Percentiles rank a stretch among this genome's conserved stretches.
Evolutionary conservation across 2,113 vertebrate genomes (phyloP).

Genomic region (Bujurquina vittata): DNA sequence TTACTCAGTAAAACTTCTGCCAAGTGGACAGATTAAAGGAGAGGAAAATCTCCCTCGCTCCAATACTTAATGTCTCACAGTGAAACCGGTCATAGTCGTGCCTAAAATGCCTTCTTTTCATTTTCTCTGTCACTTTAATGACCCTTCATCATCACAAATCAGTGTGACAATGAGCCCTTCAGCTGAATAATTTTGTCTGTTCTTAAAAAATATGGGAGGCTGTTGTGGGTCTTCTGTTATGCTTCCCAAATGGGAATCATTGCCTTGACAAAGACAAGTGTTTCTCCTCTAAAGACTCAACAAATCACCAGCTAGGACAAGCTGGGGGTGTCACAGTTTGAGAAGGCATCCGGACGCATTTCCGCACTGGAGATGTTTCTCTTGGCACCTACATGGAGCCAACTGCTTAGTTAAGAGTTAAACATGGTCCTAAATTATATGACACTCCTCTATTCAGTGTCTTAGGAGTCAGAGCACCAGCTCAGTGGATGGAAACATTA

Average conservation of each 20-base stretch:
- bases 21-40: conserved; percentile 49
- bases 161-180: neutral
- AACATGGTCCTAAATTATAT: conserved; percentile 26
- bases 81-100: neutral
- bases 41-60: neutral
- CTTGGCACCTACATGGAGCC: conserved; percentile 26
- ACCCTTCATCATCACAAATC: neutral
- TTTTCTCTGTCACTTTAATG: neutral
- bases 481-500: too few species aligned
- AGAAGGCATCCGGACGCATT: neutral
- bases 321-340: neutral
- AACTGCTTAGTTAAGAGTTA: conserved; percentile 28
- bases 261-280: neutral
- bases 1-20: conserved; percentile 43
- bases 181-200: neutral
- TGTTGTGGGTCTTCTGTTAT: neutral
- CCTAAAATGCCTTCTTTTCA: neutral
- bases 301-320: neutral
- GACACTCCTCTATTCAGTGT: neutral
- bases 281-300: neutral
- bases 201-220: neutral
- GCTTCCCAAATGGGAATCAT: conserved; percentile 16
- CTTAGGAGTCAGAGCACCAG: neutral
- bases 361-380: conserved; percentile 30
- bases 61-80: neutral